phyloP scores from a whole-genome alignment of 35 echinoderm and acorn worm genomes.

The Apostichopus parvimensis region DNA sequence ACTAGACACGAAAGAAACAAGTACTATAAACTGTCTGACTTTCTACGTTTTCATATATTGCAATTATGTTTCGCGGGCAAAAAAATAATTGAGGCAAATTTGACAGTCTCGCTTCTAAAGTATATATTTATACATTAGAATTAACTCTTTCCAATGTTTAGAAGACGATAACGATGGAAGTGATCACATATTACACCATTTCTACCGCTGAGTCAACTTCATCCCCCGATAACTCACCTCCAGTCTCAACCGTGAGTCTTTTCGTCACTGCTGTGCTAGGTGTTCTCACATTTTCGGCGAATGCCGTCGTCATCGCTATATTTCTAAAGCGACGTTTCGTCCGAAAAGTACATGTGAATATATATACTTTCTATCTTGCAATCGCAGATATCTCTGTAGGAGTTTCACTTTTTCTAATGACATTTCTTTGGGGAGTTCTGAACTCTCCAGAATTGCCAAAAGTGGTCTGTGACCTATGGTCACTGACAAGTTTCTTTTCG shows the following conservation, averaged over 20 bases:
- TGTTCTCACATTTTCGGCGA: background rate
- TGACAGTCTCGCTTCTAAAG: no score
- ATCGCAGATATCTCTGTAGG: background rate
- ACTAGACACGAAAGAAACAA: no score
- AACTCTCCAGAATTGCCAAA: conserved; percentile 2
- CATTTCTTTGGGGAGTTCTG: conserved; percentile 29
- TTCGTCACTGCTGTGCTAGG: background rate
- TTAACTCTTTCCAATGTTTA: no score
- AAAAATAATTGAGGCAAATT: no score
- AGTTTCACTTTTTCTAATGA: background rate
- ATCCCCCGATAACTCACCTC: background rate
- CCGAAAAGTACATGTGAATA: background rate
- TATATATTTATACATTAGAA: no score
- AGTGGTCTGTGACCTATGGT: conserved; percentile 1
- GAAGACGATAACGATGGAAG: no score
- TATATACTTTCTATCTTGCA: conserved; percentile 38
- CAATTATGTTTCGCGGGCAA: no score
- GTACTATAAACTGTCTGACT: no score
- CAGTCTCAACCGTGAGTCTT: background rate
- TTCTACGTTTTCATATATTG: no score
- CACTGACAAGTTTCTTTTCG: background rate
- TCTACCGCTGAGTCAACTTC: no score
- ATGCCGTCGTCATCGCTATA: background rate
- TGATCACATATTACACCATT: no score
- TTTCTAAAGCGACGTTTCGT: background rate